Percentiles rank a stretch among this genome's conserved stretches.
These are phyloP conservation scores for Ptiloglossa arizonensis DNA, from an alignment of 1,140 invertebrate genomes.

Conservation along the genomic window DNA sequence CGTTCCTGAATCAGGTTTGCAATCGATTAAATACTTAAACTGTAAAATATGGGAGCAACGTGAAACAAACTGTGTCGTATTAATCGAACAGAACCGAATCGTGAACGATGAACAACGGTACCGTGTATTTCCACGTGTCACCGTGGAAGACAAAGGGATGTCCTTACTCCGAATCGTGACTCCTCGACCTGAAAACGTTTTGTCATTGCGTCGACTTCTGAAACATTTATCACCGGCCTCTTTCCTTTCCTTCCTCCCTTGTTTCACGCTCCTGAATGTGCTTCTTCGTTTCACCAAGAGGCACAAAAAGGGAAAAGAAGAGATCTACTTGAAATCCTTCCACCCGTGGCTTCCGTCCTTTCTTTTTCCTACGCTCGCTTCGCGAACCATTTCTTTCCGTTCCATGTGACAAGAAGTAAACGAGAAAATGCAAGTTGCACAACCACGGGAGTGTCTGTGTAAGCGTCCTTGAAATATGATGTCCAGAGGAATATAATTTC, in stretches of 20 bases:
- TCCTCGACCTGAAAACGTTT: conserved; percentile 70
- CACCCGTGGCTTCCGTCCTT: neutral
- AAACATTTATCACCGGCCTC: conserved; percentile 74
- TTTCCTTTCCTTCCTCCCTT: conserved; percentile 43
- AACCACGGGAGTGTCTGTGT: neutral
- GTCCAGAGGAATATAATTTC: conserved; percentile 11
- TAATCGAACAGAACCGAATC: neutral
- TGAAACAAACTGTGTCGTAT: neutral
- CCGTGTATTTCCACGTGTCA: neutral
- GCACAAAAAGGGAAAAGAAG: neutral
- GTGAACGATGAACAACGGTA: neutral
- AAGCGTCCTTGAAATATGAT: conserved; percentile 11
- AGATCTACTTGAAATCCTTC: conserved; percentile 15
- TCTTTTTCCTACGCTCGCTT: neutral
- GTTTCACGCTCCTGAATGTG: neutral
- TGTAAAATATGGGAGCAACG: no score
- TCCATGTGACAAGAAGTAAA: conserved; percentile 40
- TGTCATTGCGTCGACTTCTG: conserved; percentile 70
- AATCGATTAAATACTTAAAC: no score
- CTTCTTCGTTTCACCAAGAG: neutral
- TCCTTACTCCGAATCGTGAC: conserved; percentile 62
- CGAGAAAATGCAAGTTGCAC: conserved; percentile 41
- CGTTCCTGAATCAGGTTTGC: no score
- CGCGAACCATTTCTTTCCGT: conserved; percentile 21
- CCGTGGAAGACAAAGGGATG: neutral